A percentile compares a stretch with the other conserved stretches of the same genome.
Conservation (phyloP, 2,797 vertebrate species). For the Melanotaenia boesemani region DNA sequence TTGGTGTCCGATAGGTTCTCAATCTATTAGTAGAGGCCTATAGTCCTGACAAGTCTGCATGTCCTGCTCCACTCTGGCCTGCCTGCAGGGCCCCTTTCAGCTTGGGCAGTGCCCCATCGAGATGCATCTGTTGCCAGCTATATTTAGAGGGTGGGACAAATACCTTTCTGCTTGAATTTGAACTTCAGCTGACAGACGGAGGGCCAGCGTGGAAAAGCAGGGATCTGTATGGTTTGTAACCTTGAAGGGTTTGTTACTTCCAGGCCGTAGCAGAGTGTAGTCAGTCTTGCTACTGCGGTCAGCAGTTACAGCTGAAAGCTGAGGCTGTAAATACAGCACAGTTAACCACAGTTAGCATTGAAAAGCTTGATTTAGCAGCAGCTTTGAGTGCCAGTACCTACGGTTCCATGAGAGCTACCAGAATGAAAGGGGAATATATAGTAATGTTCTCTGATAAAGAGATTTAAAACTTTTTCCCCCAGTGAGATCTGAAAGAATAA, state of each 20-base stretch:
- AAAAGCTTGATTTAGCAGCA: slow-evolving; percentile 55
- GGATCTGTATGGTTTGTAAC: slow-evolving; percentile 63
- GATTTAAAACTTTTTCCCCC: slow-evolving; percentile 39
- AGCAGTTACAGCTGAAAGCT: slow-evolving; percentile 50
- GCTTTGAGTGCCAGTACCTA: slow-evolving; percentile 36
- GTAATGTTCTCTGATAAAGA: slow-evolving; percentile 52
- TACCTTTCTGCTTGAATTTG: slow-evolving; percentile 74
- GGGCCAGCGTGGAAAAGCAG: slow-evolving; percentile 45
- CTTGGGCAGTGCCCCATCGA: slow-evolving; percentile 66
- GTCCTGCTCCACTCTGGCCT: slow-evolving; percentile 52
- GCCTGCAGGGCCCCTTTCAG: slow-evolving; percentile 57
- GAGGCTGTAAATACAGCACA: slow-evolving; percentile 53
- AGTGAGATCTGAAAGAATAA: slow-evolving; percentile 40
- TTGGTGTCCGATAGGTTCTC: slow-evolving; percentile 52
- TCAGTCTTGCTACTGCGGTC: slow-evolving; percentile 50
- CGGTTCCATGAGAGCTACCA: slow-evolving; percentile 57
- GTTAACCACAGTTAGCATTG: slow-evolving; percentile 46
- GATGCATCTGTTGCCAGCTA: slow-evolving; percentile 83
- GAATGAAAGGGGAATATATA: slow-evolving; percentile 31
- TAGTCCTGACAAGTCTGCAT: slow-evolving; percentile 62
- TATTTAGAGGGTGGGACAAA: slow-evolving; percentile 82
- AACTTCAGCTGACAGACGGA: slow-evolving; percentile 75
- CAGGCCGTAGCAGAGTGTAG: slow-evolving; percentile 54
- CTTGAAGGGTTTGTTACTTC: slow-evolving; percentile 64
- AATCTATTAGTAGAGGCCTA: slow-evolving; percentile 62